Evolutionary conservation across 2,888 invertebrate genomes (phyloP), one percentile per base, ranked within the genome.

Genomic region (Ferdinandea cuprea): DNA sequence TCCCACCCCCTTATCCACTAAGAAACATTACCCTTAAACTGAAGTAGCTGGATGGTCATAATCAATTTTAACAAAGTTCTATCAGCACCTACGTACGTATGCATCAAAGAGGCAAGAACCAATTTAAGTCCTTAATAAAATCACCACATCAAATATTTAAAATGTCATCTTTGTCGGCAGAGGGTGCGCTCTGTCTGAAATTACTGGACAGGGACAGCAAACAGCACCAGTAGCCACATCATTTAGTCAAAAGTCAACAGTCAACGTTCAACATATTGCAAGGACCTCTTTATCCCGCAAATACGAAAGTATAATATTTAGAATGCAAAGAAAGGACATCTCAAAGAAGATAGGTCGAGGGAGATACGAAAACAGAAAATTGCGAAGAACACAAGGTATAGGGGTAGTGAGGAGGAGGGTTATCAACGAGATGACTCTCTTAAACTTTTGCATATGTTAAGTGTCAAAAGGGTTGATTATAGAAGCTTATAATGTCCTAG

Each of bases 61-160:
- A 83, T 83, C 83, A 83, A 83, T 83, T 83, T 77, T 61, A 68
- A 83, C 83, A 54, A 77, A 68, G 72, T 77, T 68, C 77, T 66
- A 72, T 72, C 77, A 66, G 77, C 83, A 83, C 83, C 83, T 83
- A 68, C 35, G 50, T 66, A 50, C 54, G 1, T 15, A n/a, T 17
- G 7, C 25, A 56, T 54, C 66, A 72, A 77, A 61, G 77, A 68
- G 42, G 68, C 61, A 63, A 68, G 66, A 73, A 72, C 68, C 83
- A 77, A 73, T 83, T 83, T 61, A 48, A 83, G 72, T 83, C 72
- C 72, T 72, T 77, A 77, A 83, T 83, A 83, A 83, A 83, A 83
- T 83, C 77, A 77, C 83, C 77, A 83, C 68, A 83, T 83, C 83
- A 83, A 83, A 83, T 77, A 83, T 83, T 83, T 83, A 83, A 83